Base-by-base conservation (phyloP, 2,888 invertebrate genomes). In the Dasysyrphus tricinctus region DNA sequence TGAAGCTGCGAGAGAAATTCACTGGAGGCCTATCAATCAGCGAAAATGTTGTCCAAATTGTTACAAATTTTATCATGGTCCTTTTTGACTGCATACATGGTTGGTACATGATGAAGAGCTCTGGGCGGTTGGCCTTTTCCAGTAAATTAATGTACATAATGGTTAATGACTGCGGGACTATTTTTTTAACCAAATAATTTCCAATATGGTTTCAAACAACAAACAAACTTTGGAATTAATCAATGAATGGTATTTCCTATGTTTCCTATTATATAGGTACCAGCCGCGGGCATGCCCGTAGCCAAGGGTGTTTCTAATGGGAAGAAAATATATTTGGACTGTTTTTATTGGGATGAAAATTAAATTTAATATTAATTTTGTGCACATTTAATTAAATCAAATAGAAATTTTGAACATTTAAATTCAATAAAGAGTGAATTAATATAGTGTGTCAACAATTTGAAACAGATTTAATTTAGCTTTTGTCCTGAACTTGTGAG, bases 141-240 rank as follows among this genome's bases (percentile, higher is more conserved):
- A 54, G 29, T 37, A 74, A 67, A 65, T 73, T 42, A 59, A 80
- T n/a, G 32, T 44, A 54, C 44, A 47, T 16, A 39, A 79, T 51
- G 47, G 51, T 44, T 80, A 74, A 80, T 69, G 67, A 74, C 74
- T 59, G 67, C 73, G 67, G 65, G 73, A 74, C 80, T 80, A 6
- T 51, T 24, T 51, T 74, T 69, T 34, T n/a, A n/a, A 80, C 61
- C 73, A 29, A 56, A 32, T 32, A 56, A 34, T 57, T 9, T 34
- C 34, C 51, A 39, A 12, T 16, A 19, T 24, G 56, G 29, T 51
- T 14, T 11, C 47, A n/a, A n/a, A 16, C 16, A 57, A 16, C 51
- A 51, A 51, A 72, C 57, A 61, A 61, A 69, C 19, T 59, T 34
- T n/a, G 12, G 24, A 24, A 24, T 24, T 1, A 24, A 2, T 24